phyloP scores from a whole-genome alignment of 2,888 invertebrate species.

The Drosophila meridiana region DNA sequence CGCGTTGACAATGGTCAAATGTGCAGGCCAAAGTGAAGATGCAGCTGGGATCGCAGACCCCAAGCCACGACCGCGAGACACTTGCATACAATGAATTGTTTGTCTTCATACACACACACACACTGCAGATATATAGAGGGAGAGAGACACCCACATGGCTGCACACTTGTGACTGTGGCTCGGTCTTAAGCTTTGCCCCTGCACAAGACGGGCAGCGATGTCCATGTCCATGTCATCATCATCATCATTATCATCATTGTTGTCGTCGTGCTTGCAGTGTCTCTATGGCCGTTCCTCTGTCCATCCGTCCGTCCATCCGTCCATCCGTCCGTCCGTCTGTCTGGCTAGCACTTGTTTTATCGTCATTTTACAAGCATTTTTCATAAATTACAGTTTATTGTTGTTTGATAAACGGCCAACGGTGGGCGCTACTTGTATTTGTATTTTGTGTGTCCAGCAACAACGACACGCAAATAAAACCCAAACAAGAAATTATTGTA shows the following conservation, averaged over 20 bases:
- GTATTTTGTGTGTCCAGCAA: slow-evolving; percentile 56
- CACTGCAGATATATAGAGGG: slow-evolving; percentile 13
- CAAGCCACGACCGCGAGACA: slow-evolving; percentile 57
- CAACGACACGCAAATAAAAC: slow-evolving; percentile 76
- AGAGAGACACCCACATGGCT: slow-evolving; percentile 52
- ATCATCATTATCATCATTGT: slow-evolving; percentile 65
- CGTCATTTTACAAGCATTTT: slow-evolving; percentile 81
- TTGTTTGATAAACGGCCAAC: slow-evolving; percentile 81
- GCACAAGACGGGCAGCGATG: slow-evolving; percentile 72
- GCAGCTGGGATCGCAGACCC: slow-evolving; percentile 63
- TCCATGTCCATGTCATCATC: slow-evolving; percentile 73
- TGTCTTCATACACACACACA: slow-evolving; percentile 47
- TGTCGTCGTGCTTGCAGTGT: slow-evolving; percentile 36
- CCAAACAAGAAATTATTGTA: slow-evolving; percentile 73
- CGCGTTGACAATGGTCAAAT: slow-evolving; percentile 77
- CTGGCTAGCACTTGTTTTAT: slow-evolving; percentile 73
- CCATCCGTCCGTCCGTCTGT: slow-evolving; percentile 7
- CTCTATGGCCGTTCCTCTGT: slow-evolving; percentile 21
- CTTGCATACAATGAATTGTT: slow-evolving; percentile 70
- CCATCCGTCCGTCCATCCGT: slow-evolving; percentile 3
- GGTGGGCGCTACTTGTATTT: slow-evolving; percentile 81
- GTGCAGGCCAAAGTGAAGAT: slow-evolving; percentile 68
- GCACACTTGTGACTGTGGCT: slow-evolving; percentile 39
- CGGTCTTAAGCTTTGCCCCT: slow-evolving; percentile 46
- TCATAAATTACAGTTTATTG: slow-evolving; percentile 83